Conservation (phyloP, 2,888 invertebrate genomes). For the Griposia aprilina region DNA sequence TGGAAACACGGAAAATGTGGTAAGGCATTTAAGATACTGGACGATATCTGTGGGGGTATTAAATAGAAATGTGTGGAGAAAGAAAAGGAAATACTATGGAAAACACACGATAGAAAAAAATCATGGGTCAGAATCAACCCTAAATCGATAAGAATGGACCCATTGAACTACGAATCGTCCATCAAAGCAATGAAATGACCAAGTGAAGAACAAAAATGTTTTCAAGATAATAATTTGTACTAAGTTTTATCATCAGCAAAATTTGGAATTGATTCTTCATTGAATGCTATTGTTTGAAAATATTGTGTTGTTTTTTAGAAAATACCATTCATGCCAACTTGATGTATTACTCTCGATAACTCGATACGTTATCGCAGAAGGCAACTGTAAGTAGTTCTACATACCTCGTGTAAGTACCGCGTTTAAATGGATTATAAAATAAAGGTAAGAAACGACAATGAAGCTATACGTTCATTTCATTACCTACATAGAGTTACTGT, state of each 20-base stretch:
- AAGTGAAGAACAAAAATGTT: not conserved
- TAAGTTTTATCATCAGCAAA: slow-evolving; percentile 3
- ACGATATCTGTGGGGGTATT: not conserved
- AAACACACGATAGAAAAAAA: not conserved
- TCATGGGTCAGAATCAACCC: not conserved
- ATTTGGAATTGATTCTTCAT: not conserved
- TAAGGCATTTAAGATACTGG: not conserved
- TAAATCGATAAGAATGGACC: not conserved
- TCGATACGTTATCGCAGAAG: slow-evolving; percentile 51
- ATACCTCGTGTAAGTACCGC: slow-evolving; percentile 51
- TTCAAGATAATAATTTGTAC: not conserved
- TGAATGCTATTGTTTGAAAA: slow-evolving; percentile 40
- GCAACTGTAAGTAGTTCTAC: slow-evolving; percentile 49
- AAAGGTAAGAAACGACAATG: slow-evolving; percentile 39
- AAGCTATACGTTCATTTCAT: slow-evolving; percentile 18
- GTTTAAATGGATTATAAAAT: slow-evolving; percentile 58
- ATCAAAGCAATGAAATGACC: not conserved
- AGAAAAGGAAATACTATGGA: not conserved
- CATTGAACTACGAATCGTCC: not conserved
- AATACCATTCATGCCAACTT: slow-evolving; percentile 24
- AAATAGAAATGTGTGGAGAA: not conserved
- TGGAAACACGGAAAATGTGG: not conserved
- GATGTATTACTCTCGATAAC: slow-evolving; percentile 36
- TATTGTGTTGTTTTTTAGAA: slow-evolving; percentile 22
- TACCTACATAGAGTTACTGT: not conserved